Evolutionary conservation across 2,113 vertebrate species (phyloP).

Genomic region (Atlantisia rogersi): DNA sequence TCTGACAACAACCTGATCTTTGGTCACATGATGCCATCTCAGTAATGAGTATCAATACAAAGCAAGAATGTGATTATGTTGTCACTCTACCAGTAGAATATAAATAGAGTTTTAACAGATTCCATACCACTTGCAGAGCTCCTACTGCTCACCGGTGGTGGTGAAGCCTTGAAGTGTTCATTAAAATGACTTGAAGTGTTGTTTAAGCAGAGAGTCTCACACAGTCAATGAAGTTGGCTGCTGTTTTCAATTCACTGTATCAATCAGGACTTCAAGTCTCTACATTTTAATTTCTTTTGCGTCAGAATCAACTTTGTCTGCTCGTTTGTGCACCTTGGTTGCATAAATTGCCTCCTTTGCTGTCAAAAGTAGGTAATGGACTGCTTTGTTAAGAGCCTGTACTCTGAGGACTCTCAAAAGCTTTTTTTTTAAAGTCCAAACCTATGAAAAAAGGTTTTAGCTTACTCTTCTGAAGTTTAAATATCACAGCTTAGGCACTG

Average conservation of each 20-base stretch:
- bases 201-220: conserved; percentile 23
- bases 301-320: not conserved
- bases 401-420: not conserved
- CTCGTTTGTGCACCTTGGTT: not conserved
- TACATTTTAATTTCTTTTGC: conserved; percentile 49
- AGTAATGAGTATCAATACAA: not conserved
- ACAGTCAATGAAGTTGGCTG: conserved; percentile 28
- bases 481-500: not conserved
- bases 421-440: not conserved
- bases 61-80: conserved; percentile 20
- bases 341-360: conserved; percentile 33
- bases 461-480: not conserved
- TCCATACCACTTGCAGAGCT: conserved; percentile 10
- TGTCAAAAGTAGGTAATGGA: conserved; percentile 28
- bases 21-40: not conserved
- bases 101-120: conserved; percentile 40
- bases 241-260: conserved; percentile 39
- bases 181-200: conserved; percentile 51
- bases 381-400: not conserved
- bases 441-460: not conserved
- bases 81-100: conserved; percentile 24
- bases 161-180: conserved; percentile 51
- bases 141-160: conserved; percentile 2
- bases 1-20: not conserved
- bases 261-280: conserved; percentile 44